Percentiles rank a stretch among this genome's conserved stretches.
phyloP scores from a whole-genome alignment of 2,888 invertebrate genomes.

The Volucella bombylans region DNA sequence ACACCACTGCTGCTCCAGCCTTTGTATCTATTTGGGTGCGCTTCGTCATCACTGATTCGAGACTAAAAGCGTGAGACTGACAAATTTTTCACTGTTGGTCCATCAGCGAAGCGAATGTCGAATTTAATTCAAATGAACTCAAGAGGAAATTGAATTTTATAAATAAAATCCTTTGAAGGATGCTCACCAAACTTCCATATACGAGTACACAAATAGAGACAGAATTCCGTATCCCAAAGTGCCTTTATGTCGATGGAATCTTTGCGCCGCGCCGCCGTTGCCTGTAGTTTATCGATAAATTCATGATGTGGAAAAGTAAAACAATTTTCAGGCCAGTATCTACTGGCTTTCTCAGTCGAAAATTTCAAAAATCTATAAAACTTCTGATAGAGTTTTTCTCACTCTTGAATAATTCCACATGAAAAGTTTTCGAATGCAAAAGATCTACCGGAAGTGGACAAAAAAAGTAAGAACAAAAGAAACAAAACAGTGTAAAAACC shows the following conservation, averaged over 20 bases:
- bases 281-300: constrained; percentile 49
- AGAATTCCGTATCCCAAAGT: constrained; percentile 7
- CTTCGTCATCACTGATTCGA: constrained; percentile 15
- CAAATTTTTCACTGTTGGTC: constrained; percentile 17
- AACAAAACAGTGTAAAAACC: constrained; percentile 9
- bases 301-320: constrained; percentile 60
- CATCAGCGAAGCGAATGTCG: neutral
- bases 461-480: constrained; percentile 13
- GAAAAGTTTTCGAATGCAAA: constrained; percentile 52
- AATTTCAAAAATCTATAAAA: constrained; percentile 35
- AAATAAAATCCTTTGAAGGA: constrained; percentile 40
- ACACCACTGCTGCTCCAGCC: neutral
- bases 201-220: no score
- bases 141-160: constrained; percentile 44
- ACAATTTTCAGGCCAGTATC: constrained; percentile 28
- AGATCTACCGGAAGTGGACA: constrained; percentile 41
- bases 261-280: constrained; percentile 9
- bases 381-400: constrained; percentile 48
- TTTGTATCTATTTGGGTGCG: neutral
- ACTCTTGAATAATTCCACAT: constrained; percentile 53
- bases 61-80: constrained; percentile 25
- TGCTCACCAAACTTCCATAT: neutral
- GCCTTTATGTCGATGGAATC: constrained; percentile 20
- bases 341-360: neutral
- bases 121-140: constrained; percentile 20